Percentiles rank a stretch among this genome's conserved stretches.
phyloP scores from a whole-genome alignment of 2,888 invertebrate species.

The Cynaeus angustus region DNA sequence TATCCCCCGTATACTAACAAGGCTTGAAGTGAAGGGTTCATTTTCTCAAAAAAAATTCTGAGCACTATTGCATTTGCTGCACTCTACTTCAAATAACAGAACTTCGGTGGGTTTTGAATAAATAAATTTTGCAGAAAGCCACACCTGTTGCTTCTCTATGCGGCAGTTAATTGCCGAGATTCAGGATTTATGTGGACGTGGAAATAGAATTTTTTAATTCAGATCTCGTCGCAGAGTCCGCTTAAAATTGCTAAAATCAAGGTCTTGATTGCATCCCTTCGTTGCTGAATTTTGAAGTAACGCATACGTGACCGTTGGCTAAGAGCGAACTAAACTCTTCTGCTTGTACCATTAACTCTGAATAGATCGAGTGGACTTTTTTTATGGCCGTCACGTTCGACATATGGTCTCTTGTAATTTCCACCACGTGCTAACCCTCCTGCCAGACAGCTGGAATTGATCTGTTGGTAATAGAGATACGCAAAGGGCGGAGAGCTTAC shows the following conservation, averaged over 20 bases:
- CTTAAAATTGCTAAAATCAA: slow-evolving; percentile 16
- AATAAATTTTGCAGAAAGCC: slow-evolving; percentile 18
- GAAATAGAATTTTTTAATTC: slow-evolving; percentile 32
- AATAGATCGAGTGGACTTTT: slow-evolving; percentile 48
- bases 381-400: slow-evolving; percentile 53
- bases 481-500: slow-evolving; percentile 25
- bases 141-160: slow-evolving; percentile 36
- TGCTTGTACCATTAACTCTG: slow-evolving; percentile 49
- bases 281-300: slow-evolving; percentile 36
- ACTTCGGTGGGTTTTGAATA: slow-evolving; percentile 10
- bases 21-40: too few species aligned
- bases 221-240: slow-evolving; percentile 27
- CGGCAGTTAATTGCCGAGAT: slow-evolving; percentile 25
- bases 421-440: slow-evolving; percentile 48
- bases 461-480: slow-evolving; percentile 41
- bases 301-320: slow-evolving; percentile 38
- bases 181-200: background rate
- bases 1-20: too few species aligned
- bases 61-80: too few species aligned
- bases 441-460: slow-evolving; percentile 46
- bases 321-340: slow-evolving; percentile 42
- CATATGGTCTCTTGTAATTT: slow-evolving; percentile 51
- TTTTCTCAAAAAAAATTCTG: too few species aligned
- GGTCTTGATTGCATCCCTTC: slow-evolving; percentile 26
- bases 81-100: too few species aligned